Percentiles rank a stretch among this genome's conserved stretches.
phyloP scores from a whole-genome alignment of 2,888 invertebrate species.

The Laspeyria flexula region DNA sequence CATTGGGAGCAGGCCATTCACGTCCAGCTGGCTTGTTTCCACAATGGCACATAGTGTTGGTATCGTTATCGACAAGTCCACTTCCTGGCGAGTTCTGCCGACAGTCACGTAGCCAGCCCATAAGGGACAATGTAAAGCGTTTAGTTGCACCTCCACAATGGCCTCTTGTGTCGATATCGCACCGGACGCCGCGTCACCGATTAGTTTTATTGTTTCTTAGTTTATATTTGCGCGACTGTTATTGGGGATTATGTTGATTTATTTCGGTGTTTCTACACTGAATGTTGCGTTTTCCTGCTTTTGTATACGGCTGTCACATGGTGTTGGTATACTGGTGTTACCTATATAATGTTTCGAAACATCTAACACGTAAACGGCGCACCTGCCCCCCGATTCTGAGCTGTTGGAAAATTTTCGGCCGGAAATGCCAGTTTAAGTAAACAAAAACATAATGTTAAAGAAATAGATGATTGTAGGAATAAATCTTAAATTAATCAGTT shows the following conservation, averaged over 20 bases:
- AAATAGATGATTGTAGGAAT: too few species aligned
- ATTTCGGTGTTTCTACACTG: constrained; percentile 6
- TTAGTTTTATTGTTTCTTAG: constrained; percentile 54
- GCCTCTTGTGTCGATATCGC: constrained; percentile 43
- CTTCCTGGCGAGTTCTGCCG: constrained; percentile 55
- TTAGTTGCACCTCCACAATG: constrained; percentile 27
- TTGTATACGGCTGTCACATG: too few species aligned
- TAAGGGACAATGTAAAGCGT: constrained; percentile 57
- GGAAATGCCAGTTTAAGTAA: too few species aligned
- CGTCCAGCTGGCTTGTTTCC: constrained; percentile 37
- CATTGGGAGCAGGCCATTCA: constrained; percentile 10
- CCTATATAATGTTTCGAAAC: too few species aligned
- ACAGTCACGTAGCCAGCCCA: constrained; percentile 58
- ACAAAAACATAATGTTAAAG: too few species aligned
- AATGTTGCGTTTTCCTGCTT: not conserved
- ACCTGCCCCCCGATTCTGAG: too few species aligned
- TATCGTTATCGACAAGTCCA: constrained; percentile 60
- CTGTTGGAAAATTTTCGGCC: too few species aligned
- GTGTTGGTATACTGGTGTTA: too few species aligned
- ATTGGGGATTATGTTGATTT: constrained; percentile 19
- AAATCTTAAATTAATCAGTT: too few species aligned
- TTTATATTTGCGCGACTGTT: constrained; percentile 19
- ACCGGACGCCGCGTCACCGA: constrained; percentile 54
- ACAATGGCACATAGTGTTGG: constrained; percentile 44
- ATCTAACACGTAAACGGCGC: too few species aligned